Base-by-base conservation (phyloP, 2,888 invertebrate species). In the Meteorus colon region DNA sequence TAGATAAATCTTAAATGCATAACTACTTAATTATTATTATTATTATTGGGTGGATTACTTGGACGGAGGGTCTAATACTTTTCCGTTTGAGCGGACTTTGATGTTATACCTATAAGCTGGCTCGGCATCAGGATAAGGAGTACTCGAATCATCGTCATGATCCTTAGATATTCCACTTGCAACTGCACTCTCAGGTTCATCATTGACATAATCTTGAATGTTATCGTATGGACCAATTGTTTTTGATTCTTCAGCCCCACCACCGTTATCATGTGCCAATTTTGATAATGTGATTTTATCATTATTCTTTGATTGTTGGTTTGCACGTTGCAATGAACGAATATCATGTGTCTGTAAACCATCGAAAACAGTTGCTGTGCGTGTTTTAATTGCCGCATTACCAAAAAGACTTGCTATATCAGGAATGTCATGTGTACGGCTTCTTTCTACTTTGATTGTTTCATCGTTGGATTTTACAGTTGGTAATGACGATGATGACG, bases 171-270 rank as follows among this genome's bases (percentile, higher is more conserved):
- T 81, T 75, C 72, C 68, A 76, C 76, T 90, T 90, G 80, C 85
- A n/a, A 29, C 27, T 12, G 63, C 86, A 76, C 90, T 90, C 51
- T 91, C 91, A 73, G 92, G 92, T 63, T 89, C 90, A 75, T 90
- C 90, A 80, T 84, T 86, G 73, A 86, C 86, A 78, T 86, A 89
- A 69, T 90, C 90, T 71, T 90, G 89, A 78, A 89, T 91, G 81
- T 90, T 91, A 84, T 93, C 93, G 85, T 94, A 94, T 2, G 93
- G 93, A 16, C 94, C 93, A 84, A 93, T 91, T 65, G 94, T 94
- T 77, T 86, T 87, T 10, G 84, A 82, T 60, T 87, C 88, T 55
- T 82, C 84, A 16, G 87, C 76, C 0, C 78, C 86, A 79, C 84
- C 76, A 0, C 78, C 85, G 79, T 84, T 86, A 72, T 86, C 86